Percentiles rank a stretch among this genome's conserved stretches.
Conservation (phyloP, 2,113 vertebrate genomes). For the Puntigrus tetrazona region DNA sequence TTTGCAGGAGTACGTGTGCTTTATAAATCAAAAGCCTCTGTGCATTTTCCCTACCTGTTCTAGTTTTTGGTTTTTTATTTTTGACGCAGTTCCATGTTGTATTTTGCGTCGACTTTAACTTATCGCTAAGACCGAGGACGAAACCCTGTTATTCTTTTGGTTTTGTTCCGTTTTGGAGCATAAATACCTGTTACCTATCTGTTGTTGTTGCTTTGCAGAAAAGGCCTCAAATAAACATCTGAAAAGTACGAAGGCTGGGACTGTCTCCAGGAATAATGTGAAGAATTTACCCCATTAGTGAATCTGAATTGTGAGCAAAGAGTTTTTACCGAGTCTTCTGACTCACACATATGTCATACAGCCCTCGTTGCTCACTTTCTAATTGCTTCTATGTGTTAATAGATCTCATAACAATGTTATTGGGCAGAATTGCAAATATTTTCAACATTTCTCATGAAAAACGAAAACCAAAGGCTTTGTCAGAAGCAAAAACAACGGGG, state of each 20-base stretch:
- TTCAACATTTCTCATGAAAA: neutral
- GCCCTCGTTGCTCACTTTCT: neutral
- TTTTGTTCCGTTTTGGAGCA: neutral
- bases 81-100: neutral
- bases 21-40: neutral
- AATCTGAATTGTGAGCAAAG: neutral
- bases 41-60: too few species aligned
- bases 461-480: neutral
- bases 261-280: neutral
- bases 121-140: neutral
- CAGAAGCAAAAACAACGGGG: neutral
- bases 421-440: neutral
- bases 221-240: slow-evolving; percentile 42
- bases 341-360: neutral
- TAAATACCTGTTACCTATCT: neutral
- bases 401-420: neutral
- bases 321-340: neutral
- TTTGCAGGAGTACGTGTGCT: neutral
- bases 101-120: slow-evolving; percentile 4
- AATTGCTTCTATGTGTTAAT: neutral
- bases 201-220: slow-evolving; percentile 24
- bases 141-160: neutral
- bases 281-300: neutral
- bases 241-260: neutral
- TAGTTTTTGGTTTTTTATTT: too few species aligned